Conservation (phyloP, 1,140 invertebrate species). For the Lordiphosa clarofinis region DNA sequence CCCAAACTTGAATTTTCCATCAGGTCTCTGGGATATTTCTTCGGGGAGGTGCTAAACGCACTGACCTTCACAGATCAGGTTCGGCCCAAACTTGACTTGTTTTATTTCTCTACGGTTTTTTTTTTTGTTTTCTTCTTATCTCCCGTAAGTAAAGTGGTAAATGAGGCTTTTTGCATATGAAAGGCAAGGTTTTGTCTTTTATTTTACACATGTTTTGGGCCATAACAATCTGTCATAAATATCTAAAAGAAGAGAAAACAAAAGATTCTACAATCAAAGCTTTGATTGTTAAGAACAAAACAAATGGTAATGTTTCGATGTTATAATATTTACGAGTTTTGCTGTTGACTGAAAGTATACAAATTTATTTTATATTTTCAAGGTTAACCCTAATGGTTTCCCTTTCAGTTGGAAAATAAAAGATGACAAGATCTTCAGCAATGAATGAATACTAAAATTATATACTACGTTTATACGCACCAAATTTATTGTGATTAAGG, state of each 20-base stretch:
- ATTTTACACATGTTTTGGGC: slow-evolving; percentile 16
- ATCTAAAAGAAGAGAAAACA: slow-evolving; percentile 18
- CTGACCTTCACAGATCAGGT: slow-evolving; percentile 70
- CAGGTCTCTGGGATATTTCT: slow-evolving; percentile 1
- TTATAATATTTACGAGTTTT: slow-evolving; percentile 44
- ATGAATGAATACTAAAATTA: too few species aligned
- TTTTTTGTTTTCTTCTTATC: slow-evolving; percentile 4
- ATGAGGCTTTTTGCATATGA: slow-evolving; percentile 63
- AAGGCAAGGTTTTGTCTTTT: slow-evolving; percentile 50
- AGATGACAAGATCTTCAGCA: too few species aligned
- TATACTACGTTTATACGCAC: too few species aligned
- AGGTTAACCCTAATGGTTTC: slow-evolving; percentile 29
- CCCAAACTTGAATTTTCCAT: slow-evolving; percentile 3
- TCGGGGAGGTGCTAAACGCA: slow-evolving; percentile 48
- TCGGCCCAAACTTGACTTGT: slow-evolving; percentile 41
- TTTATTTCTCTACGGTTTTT: slow-evolving; percentile 30
- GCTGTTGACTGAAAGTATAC: not conserved
- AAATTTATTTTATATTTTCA: slow-evolving; percentile 31
- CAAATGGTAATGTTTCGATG: slow-evolving; percentile 31
- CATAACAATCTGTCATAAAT: slow-evolving; percentile 30
- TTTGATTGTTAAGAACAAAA: slow-evolving; percentile 29
- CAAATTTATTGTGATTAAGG: too few species aligned
- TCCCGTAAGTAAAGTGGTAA: slow-evolving; percentile 17
- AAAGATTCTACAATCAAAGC: slow-evolving; percentile 54
- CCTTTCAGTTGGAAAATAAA: too few species aligned